These are phyloP conservation scores for Sciaenops ocellatus DNA, from an alignment of 2,797 vertebrate genomes.

Conservation along the genomic window DNA sequence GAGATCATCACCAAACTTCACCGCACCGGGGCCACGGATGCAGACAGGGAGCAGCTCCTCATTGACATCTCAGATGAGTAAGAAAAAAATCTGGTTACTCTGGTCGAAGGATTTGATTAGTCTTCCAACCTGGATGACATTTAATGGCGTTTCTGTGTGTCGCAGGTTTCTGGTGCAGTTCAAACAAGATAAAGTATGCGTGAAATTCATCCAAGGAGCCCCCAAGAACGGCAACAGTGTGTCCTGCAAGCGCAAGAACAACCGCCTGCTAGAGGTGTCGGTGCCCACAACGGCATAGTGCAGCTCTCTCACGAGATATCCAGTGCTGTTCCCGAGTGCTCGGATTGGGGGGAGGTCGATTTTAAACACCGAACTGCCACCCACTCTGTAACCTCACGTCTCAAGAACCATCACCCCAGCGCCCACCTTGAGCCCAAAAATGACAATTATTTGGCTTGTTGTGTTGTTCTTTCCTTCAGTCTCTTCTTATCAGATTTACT, in stretches of 20 bases:
- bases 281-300: constrained; percentile 86
- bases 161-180: constrained; percentile 97
- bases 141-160: constrained; percentile 10
- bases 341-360: constrained; percentile 70
- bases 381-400: constrained; percentile 47
- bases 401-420: constrained; percentile 34
- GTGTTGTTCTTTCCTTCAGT: constrained; percentile 48
- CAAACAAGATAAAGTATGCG: constrained; percentile 98
- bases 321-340: constrained; percentile 29
- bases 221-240: constrained; percentile 93
- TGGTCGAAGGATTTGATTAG: neutral
- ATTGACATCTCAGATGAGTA: constrained; percentile 98
- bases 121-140: neutral
- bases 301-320: neutral
- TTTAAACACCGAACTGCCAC: constrained; percentile 47
- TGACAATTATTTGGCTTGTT: constrained; percentile 85
- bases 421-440: constrained; percentile 58
- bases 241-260: constrained; percentile 98
- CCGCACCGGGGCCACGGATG: constrained; percentile 88
- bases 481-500: constrained; percentile 77
- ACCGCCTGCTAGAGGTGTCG: constrained; percentile 96
- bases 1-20: constrained; percentile 98
- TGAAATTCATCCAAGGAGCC: constrained; percentile 94
- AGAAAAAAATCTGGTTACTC: constrained; percentile 51
- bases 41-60: constrained; percentile 91